These are phyloP conservation scores for Troilus luridus DNA, from an alignment of 2,888 invertebrate species.

Conservation along the genomic window DNA sequence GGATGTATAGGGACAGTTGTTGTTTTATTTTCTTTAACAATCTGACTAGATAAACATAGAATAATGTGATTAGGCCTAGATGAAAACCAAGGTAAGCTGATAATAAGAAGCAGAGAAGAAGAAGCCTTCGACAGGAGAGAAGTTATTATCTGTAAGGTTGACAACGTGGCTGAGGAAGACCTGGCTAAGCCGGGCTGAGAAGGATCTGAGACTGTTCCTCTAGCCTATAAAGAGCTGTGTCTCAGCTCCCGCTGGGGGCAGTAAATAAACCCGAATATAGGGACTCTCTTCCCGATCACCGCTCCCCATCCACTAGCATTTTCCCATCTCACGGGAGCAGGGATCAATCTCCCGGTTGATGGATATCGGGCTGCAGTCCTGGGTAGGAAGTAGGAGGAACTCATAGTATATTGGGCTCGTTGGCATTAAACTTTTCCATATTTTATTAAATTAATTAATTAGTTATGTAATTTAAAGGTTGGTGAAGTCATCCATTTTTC, in stretches of 20 bases:
- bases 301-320: neutral
- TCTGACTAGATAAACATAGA: too few relatives aligned
- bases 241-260: neutral
- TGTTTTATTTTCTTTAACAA: too few relatives aligned
- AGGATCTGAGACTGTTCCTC: neutral
- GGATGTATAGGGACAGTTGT: too few relatives aligned
- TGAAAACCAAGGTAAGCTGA: neutral
- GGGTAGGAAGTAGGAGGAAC: neutral
- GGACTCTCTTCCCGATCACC: neutral
- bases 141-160: slow-evolving; percentile 28
- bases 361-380: neutral
- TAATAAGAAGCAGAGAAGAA: neutral
- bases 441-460: too few relatives aligned
- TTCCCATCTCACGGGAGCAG: neutral
- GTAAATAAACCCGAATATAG: slow-evolving; percentile 8
- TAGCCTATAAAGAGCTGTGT: neutral
- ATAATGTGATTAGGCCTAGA: too few relatives aligned
- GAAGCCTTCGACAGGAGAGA: neutral
- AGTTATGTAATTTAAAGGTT: too few relatives aligned
- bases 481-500: too few relatives aligned
- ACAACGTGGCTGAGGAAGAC: neutral
- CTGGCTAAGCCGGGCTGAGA: neutral
- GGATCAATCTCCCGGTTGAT: neutral
- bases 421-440: too few relatives aligned
- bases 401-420: too few relatives aligned